Base-by-base conservation (phyloP, 2,888 invertebrate species). In the Eretmocerus hayati region DNA sequence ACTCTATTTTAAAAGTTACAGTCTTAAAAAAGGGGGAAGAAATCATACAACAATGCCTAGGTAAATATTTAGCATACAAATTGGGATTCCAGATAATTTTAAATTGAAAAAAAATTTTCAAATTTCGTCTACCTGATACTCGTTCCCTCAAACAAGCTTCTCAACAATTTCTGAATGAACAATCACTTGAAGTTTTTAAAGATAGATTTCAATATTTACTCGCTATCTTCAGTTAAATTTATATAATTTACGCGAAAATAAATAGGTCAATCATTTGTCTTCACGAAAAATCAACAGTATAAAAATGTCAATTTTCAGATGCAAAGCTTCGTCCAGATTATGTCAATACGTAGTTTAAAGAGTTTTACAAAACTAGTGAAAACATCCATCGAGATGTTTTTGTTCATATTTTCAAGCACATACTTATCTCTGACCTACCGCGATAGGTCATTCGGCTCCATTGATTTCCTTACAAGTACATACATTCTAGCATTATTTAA, bases 1-100 rank as follows among this genome's bases (percentile, higher is more conserved):
- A 54, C 49, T 52, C 42, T 42, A 62, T 62, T 62, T 60, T 58
- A 55, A 56, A 62, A 62, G 56, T 63, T 64, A 63, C 60, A 62
- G 59, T 58, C 62, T 61, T 62, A 65, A 65, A 59, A 54, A 61
- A 64, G 62, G 58, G 57, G 62, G 51, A 49, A 22, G 35, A 53
- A 58, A 58, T 63, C 56, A 58, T 63, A 66, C 62, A 66, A 48
- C 57, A 61, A 58, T 31, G 50, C 18, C 41, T 51, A 47, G n/a
- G n/a, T n/a, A n/a, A n/a, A n/a, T 47, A 42, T 50, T 46, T 48
- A 48, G 33, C 39, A 16, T 45, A 38, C 46, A 33, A 43, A 53
- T 47, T 46, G 42, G 44, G 47, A 46, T 52, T 49, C 50, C 38
- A 53, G 33, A 41, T 46, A 49, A 53, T 41, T 47, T 49, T 50